Percentiles rank a stretch among this genome's conserved stretches.
Evolutionary conservation across 2,113 vertebrate genomes (phyloP).

Genomic region (Eurypyga helias): DNA sequence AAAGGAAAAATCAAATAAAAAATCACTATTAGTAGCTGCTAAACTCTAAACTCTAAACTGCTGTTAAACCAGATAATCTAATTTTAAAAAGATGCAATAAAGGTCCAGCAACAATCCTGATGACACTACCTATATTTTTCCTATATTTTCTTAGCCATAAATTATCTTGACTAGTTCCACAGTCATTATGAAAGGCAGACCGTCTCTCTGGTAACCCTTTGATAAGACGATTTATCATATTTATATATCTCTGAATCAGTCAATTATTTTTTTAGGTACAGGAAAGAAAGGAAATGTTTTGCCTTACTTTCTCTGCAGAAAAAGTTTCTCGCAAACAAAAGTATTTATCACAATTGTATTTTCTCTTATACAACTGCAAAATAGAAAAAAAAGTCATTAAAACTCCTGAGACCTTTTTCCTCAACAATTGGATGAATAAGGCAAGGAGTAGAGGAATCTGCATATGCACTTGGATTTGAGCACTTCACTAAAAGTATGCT

Average conservation of each 20-base stretch:
- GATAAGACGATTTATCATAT: neutral
- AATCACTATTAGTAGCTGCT: neutral
- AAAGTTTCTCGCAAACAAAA: neutral
- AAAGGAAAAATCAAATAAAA: neutral
- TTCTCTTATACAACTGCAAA: fast-evolving
- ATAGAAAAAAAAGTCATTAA: neutral
- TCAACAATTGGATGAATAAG: neutral
- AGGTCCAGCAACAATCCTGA: neutral
- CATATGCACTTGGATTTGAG: neutral
- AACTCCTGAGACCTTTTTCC: fast-evolving
- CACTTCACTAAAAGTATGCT: neutral
- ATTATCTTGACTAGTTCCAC: neutral
- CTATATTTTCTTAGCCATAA: neutral
- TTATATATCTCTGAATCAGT: neutral
- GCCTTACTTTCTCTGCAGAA: neutral
- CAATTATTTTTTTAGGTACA: neutral
- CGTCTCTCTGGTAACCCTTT: neutral
- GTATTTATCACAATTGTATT: neutral
- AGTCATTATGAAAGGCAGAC: neutral
- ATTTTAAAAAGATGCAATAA: fast-evolving
- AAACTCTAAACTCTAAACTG: neutral
- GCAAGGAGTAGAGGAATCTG: neutral
- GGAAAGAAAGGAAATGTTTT: neutral
- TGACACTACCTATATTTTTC: neutral
- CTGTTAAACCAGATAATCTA: neutral